Evolutionary conservation across 2,797 vertebrate species (phyloP).

Genomic region (Tinamus major): DNA sequence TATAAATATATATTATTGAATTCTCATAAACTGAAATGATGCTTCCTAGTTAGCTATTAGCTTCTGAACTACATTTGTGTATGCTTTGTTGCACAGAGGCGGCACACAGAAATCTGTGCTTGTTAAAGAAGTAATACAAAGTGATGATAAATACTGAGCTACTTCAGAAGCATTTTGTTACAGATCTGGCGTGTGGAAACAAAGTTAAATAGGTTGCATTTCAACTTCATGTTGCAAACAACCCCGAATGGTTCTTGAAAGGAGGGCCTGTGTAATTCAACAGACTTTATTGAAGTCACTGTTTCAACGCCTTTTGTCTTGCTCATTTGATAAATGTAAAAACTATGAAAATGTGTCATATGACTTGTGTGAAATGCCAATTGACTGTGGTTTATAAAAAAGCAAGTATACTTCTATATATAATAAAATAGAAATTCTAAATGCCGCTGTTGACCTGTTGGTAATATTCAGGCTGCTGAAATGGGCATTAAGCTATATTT

Average conservation of each 20-base stretch:
- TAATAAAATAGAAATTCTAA: slow-evolving; percentile 50
- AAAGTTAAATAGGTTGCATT: not conserved
- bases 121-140: not conserved
- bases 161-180: not conserved
- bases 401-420: not conserved
- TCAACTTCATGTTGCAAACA: not conserved
- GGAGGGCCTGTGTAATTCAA: not conserved
- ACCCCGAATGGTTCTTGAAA: not conserved
- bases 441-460: slow-evolving; percentile 23
- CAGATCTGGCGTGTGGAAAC: not conserved
- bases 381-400: not conserved
- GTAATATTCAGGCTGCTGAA: not conserved
- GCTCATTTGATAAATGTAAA: not conserved
- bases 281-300: not conserved
- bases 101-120: not conserved
- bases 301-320: not conserved
- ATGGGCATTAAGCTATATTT: not conserved
- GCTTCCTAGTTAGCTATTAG: not conserved
- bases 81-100: not conserved
- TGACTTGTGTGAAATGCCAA: slow-evolving; percentile 38
- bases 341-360: not conserved
- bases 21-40: not conserved
- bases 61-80: not conserved
- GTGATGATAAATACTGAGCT: not conserved
- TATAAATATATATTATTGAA: not conserved